phyloP scores from a whole-genome alignment of 2,888 invertebrate species.

The Miltochrista miniata region DNA sequence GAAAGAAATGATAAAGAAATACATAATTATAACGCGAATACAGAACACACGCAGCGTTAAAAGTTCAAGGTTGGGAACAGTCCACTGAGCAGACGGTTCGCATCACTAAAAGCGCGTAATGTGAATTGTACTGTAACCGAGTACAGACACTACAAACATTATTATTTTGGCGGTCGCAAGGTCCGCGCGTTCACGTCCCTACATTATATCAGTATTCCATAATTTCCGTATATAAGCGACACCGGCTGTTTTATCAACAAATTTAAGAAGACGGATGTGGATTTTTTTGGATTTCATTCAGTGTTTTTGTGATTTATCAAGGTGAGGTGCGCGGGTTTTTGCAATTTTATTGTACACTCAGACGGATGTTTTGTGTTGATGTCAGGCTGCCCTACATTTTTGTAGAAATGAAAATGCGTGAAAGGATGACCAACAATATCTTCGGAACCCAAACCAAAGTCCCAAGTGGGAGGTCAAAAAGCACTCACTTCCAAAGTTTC shows the following conservation, averaged over 20 bases:
- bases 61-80: conserved; percentile 39
- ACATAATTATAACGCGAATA: not conserved
- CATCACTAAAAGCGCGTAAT: conserved; percentile 1
- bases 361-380: not conserved
- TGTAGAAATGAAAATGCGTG: too few relatives aligned
- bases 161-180: conserved; percentile 42
- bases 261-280: conserved; percentile 1
- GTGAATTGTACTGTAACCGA: not conserved
- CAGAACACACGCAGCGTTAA: conserved; percentile 12
- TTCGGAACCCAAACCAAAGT: too few relatives aligned
- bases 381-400: not conserved
- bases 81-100: conserved; percentile 10
- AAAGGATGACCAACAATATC: too few relatives aligned
- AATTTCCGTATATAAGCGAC: conserved; percentile 8
- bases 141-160: conserved; percentile 13
- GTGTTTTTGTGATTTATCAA: conserved; percentile 1
- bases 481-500: too few relatives aligned
- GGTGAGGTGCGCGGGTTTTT: conserved; percentile 4
- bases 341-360: not conserved
- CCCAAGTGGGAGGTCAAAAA: too few relatives aligned
- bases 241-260: not conserved
- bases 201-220: conserved; percentile 9
- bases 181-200: conserved; percentile 36
- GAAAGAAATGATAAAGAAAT: not conserved
- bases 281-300: not conserved